Evolutionary conservation across 2,888 invertebrate genomes (phyloP).

Genomic region (Eilema sororculum): DNA sequence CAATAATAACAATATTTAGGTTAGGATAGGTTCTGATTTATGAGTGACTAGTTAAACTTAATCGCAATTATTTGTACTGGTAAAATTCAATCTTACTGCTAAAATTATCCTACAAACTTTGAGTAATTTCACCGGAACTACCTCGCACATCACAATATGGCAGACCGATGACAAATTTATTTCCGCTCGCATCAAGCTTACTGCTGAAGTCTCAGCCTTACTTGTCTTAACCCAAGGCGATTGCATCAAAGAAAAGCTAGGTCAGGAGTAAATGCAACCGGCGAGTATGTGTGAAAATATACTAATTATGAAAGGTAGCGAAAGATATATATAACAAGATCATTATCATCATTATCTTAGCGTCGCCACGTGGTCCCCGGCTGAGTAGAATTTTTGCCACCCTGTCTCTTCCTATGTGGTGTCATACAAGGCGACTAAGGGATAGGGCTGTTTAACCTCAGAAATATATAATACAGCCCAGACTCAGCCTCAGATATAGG

Average conservation of each 20-base stretch:
- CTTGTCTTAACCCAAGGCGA: slow-evolving; percentile 36
- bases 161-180: slow-evolving; percentile 35
- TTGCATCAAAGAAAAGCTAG: slow-evolving; percentile 19
- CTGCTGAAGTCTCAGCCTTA: slow-evolving; percentile 31
- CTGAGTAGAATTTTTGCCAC: no score
- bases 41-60: not conserved
- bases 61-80: no score
- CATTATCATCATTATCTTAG: not conserved
- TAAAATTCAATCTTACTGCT: not conserved
- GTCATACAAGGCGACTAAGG: no score
- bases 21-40: no score
- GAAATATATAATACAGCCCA: no score
- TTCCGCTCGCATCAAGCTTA: slow-evolving; percentile 9
- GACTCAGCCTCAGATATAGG: no score
- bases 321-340: not conserved
- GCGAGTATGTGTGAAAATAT: not conserved
- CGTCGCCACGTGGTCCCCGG: no score
- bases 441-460: no score
- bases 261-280: not conserved
- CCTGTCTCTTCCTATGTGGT: no score
- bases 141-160: slow-evolving; percentile 29
- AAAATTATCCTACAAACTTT: slow-evolving; percentile 7
- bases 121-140: not conserved
- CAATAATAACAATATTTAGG: no score
- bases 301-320: not conserved